A percentile compares a stretch with the other conserved stretches of the same genome.
Evolutionary conservation across 2,113 vertebrate species (phyloP).

Genomic region (Rhombomys opimus): DNA sequence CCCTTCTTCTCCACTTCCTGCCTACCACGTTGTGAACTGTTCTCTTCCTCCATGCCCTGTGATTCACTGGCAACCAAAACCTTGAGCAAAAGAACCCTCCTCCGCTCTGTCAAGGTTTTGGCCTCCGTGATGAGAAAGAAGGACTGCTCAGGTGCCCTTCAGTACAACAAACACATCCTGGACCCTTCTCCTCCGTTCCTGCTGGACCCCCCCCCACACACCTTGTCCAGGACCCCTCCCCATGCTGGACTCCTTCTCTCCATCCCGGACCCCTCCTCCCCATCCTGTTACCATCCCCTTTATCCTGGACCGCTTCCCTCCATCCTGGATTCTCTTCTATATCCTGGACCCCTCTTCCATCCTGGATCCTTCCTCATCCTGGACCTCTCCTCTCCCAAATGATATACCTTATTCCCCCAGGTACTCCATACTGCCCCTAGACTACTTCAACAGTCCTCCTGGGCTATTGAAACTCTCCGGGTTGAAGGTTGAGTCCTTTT

Average conservation of each 20-base stretch:
- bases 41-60: neutral
- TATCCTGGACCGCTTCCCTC: neutral
- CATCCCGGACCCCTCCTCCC: neutral
- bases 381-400: neutral
- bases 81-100: neutral
- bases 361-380: no score
- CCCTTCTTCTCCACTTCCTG: neutral
- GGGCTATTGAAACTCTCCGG: neutral
- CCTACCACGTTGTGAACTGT: neutral
- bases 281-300: neutral
- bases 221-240: neutral
- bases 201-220: neutral
- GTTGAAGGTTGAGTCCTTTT: neutral
- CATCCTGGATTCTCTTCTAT: neutral
- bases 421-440: neutral
- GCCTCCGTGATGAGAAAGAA: neutral
- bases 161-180: neutral
- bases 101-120: neutral
- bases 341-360: neutral
- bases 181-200: neutral
- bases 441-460: neutral
- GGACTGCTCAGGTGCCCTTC: neutral
- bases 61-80: neutral
- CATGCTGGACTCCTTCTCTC: neutral
- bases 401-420: neutral